phyloP scores from a whole-genome alignment of 2,113 vertebrate species.

The Cnemophilus loriae region DNA sequence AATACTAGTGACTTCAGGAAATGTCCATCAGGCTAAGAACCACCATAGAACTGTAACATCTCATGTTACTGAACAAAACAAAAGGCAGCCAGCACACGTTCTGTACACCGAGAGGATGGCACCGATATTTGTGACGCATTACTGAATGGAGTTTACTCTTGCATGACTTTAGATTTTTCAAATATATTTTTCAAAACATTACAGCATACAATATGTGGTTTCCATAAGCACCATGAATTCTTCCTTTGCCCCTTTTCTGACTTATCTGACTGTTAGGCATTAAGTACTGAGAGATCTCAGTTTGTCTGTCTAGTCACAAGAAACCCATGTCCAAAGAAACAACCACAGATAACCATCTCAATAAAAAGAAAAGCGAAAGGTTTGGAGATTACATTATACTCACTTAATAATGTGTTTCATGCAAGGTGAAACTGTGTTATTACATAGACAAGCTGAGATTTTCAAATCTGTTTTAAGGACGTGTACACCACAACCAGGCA shows the following conservation, averaged over 20 bases:
- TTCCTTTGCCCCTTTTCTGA: background rate
- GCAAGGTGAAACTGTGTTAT: background rate
- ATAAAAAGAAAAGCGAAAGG: background rate
- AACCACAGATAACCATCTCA: background rate
- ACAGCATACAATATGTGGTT: background rate
- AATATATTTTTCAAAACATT: background rate
- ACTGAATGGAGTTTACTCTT: background rate
- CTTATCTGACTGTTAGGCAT: background rate
- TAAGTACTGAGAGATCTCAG: background rate
- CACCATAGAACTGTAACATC: background rate
- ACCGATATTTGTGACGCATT: background rate
- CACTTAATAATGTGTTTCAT: background rate
- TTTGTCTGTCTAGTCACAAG: background rate
- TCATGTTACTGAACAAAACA: background rate
- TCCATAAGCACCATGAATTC: background rate
- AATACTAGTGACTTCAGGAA: background rate
- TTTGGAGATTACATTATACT: background rate
- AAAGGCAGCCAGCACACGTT: background rate
- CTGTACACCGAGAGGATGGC: background rate
- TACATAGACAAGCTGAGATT: background rate
- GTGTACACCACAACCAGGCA: background rate
- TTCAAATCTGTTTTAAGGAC: background rate
- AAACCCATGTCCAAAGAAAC: background rate
- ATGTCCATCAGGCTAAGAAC: background rate
- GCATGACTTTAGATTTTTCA: background rate